Percentiles rank a stretch among this genome's conserved stretches.
Conservation (phyloP, 1,140 invertebrate genomes). For the Hetaerina americana region DNA sequence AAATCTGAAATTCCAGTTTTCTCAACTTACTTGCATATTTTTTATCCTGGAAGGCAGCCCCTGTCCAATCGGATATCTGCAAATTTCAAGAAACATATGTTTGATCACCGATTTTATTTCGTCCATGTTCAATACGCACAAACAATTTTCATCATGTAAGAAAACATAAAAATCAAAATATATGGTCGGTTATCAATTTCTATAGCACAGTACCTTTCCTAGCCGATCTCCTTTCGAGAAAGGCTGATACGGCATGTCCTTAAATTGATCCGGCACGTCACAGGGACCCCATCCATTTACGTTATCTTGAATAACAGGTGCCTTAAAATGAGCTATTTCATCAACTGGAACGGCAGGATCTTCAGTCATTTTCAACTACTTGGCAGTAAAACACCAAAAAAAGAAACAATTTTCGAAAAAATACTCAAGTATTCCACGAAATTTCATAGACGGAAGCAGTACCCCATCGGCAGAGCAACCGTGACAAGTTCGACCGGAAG, state of each 20-base stretch:
- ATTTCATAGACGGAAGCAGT: too few relatives aligned
- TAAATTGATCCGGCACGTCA: slow-evolving; percentile 86
- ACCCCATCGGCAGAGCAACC: too few relatives aligned
- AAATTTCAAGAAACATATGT: slow-evolving; percentile 18
- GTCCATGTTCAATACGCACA: too few relatives aligned
- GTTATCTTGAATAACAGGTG: slow-evolving; percentile 75
- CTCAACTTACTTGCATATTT: slow-evolving; percentile 89
- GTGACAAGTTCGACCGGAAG: too few relatives aligned
- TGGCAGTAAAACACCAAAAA: not conserved
- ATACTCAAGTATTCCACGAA: too few relatives aligned
- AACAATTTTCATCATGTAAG: too few relatives aligned
- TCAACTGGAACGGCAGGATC: slow-evolving; percentile 9
- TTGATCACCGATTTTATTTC: not conserved
- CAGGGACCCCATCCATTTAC: slow-evolving; percentile 90
- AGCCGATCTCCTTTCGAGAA: slow-evolving; percentile 94
- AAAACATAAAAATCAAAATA: too few relatives aligned
- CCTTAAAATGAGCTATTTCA: slow-evolving; percentile 37
- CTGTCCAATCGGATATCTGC: slow-evolving; percentile 93
- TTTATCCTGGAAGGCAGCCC: slow-evolving; percentile 86
- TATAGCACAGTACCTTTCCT: slow-evolving; percentile 87
- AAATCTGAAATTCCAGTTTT: too few relatives aligned
- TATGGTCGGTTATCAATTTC: too few relatives aligned
- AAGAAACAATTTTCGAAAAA: too few relatives aligned
- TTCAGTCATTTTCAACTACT: not conserved
- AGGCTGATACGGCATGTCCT: slow-evolving; percentile 96